Evolutionary conservation across 2,113 vertebrate genomes (phyloP).

Genomic region (Gobius niger): DNA sequence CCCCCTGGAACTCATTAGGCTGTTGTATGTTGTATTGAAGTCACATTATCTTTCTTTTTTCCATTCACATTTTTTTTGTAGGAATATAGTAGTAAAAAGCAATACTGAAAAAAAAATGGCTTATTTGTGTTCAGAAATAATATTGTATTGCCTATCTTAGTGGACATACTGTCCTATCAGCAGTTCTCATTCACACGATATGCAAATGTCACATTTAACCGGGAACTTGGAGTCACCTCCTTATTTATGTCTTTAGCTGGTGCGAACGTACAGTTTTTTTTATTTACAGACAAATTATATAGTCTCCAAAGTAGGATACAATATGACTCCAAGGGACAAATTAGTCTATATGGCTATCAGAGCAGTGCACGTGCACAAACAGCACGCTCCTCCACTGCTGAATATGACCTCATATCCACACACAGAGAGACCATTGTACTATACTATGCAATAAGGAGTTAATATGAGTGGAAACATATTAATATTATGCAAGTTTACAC

Average conservation of each 20-base stretch:
- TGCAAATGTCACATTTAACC: neutral
- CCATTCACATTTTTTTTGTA: too few species aligned
- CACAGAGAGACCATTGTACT: neutral
- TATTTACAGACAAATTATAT: neutral
- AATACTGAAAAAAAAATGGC: too few species aligned
- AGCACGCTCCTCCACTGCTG: neutral
- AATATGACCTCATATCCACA: neutral
- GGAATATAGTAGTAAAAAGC: too few species aligned
- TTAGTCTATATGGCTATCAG: neutral
- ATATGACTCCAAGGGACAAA: constrained; percentile 1
- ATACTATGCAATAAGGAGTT: neutral
- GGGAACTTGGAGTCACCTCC: neutral
- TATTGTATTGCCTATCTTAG: too few species aligned
- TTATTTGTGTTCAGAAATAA: too few species aligned
- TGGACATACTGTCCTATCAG: too few species aligned
- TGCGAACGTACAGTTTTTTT: neutral
- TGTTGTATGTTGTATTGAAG: neutral
- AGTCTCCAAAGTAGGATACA: neutral
- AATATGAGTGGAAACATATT: neutral
- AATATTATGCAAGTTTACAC: too few species aligned
- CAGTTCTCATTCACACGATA: too few species aligned
- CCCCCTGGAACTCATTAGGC: neutral
- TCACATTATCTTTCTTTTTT: neutral
- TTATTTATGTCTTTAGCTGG: neutral
- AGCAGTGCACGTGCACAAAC: constrained; percentile 1